phyloP scores from a whole-genome alignment of 2,113 vertebrate genomes.

The Carlito syrichta region DNA sequence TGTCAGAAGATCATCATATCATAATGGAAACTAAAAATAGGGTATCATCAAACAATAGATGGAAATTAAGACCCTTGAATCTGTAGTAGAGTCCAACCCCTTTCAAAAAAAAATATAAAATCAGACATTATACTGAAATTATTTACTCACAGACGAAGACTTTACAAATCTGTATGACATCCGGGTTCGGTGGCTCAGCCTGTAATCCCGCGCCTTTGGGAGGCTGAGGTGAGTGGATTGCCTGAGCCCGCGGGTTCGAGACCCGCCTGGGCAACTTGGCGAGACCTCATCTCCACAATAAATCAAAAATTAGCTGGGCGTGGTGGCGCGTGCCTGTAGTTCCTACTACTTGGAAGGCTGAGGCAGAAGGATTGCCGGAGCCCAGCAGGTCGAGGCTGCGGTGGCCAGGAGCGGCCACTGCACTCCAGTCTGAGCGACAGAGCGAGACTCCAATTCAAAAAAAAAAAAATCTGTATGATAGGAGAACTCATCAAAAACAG shows the following conservation, averaged over 20 bases:
- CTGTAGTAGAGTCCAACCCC: background rate
- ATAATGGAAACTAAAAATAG: background rate
- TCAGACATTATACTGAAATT: background rate
- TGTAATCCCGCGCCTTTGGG: background rate
- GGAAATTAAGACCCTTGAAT: background rate
- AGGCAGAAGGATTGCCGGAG: background rate
- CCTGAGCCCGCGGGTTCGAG: background rate
- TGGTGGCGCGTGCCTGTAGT: background rate
- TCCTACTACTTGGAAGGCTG: background rate
- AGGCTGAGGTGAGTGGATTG: background rate
- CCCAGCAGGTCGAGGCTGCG: background rate
- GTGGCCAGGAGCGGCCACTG: background rate
- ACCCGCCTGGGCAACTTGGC: background rate
- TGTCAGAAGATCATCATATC: background rate
- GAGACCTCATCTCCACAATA: background rate
- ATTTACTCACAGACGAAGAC: constrained; percentile 7
- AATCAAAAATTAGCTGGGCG: background rate
- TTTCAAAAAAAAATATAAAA: constrained; percentile 19
- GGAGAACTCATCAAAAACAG: background rate
- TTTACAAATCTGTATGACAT: background rate
- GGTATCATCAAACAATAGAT: background rate
- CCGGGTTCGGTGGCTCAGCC: background rate
- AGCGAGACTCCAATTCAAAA: background rate
- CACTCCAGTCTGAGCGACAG: background rate
- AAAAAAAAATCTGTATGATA: background rate